A percentile compares a stretch with the other conserved stretches of the same genome.
These are phyloP conservation scores for Callipepla squamata DNA, from an alignment of 2,113 vertebrate species.

Conservation along the genomic window DNA sequence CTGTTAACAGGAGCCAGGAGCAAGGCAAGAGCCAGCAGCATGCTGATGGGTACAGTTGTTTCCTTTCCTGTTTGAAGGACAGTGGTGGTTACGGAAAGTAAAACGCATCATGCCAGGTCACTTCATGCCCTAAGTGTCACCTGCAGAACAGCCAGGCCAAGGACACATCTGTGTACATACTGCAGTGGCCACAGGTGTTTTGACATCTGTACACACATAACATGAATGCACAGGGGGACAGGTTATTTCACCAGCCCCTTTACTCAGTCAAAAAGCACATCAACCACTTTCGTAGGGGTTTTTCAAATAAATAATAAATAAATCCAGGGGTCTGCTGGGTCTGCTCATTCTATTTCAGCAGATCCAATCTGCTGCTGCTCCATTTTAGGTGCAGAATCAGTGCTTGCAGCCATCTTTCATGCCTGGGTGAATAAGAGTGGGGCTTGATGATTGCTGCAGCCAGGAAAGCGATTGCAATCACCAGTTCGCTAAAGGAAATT, in stretches of 20 bases:
- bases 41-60: not conserved
- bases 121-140: not conserved
- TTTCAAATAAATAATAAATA: not conserved
- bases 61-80: not conserved
- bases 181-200: not conserved
- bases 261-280: not conserved
- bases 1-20: not conserved
- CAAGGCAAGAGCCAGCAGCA: rapidly evolving
- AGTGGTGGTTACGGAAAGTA: not conserved
- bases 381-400: not conserved
- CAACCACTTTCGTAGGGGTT: not conserved
- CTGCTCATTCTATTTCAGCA: not conserved
- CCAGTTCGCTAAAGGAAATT: not conserved
- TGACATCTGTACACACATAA: rapidly evolving
- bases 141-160: rapidly evolving
- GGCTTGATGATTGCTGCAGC: not conserved
- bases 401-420: not conserved
- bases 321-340: not conserved
- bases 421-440: not conserved
- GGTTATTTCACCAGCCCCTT: rapidly evolving
- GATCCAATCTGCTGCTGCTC: not conserved
- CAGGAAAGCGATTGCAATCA: conserved; percentile 37
- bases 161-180: not conserved
- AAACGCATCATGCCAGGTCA: not conserved
- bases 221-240: not conserved